Evolutionary conservation across 2,113 vertebrate genomes (phyloP).

Genomic region (Gobiocypris rarus): DNA sequence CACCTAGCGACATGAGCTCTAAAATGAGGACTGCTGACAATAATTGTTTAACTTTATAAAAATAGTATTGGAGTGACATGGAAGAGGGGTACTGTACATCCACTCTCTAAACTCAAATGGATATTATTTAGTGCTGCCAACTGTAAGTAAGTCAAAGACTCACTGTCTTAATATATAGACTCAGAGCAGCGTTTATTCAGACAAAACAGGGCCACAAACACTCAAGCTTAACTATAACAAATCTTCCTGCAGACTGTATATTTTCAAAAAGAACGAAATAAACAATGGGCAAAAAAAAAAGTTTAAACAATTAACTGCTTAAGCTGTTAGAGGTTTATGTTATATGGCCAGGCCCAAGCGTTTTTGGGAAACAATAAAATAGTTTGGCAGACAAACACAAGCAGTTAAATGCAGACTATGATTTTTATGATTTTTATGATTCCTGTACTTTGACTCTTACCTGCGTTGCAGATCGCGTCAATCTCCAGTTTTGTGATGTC

Average conservation of each 20-base stretch:
- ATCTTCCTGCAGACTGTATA: neutral
- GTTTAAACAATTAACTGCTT: too few species aligned
- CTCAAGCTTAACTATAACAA: neutral
- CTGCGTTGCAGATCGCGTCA: conserved; percentile 86
- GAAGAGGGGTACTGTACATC: too few species aligned
- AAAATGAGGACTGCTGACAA: neutral
- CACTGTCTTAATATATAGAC: conserved; percentile 3
- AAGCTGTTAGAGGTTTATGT: conserved; percentile 2
- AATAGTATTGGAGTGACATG: neutral
- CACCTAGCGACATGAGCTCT: conserved; percentile 44
- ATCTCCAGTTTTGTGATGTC: conserved; percentile 90
- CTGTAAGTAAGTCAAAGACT: neutral
- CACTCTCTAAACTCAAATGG: neutral
- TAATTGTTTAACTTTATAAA: neutral
- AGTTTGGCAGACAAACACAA: neutral
- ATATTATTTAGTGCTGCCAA: neutral
- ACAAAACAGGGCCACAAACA: neutral
- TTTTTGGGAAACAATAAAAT: neutral
- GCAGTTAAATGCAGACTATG: neutral
- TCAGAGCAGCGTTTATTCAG: neutral
- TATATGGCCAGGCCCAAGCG: neutral
- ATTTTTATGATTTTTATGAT: too few species aligned
- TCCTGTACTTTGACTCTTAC: conserved; percentile 63
- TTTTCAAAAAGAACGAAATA: neutral
- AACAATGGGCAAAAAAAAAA: neutral